phyloP scores from a whole-genome alignment of 1,140 invertebrate species.

The Aphaenogaster rudis region DNA sequence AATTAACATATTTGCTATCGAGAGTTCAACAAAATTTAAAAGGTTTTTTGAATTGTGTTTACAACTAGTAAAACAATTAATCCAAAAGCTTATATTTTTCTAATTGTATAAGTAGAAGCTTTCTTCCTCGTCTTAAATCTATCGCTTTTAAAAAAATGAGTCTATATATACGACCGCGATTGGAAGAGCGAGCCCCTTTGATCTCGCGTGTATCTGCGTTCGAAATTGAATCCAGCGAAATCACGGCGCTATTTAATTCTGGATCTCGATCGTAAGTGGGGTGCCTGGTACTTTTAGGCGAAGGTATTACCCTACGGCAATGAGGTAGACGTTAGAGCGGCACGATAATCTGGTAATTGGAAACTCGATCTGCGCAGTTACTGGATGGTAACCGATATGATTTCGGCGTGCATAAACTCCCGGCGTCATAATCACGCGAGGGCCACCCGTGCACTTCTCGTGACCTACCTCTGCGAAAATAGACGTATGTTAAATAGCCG shows the following conservation, averaged over 20 bases:
- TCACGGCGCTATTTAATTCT: constrained; percentile 15
- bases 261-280: not conserved
- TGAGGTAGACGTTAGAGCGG: not conserved
- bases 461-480: constrained; percentile 57
- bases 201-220: not conserved
- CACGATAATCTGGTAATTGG: constrained; percentile 29
- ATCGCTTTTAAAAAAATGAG: not conserved
- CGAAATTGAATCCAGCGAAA: not conserved
- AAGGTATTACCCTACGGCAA: constrained; percentile 5
- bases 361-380: constrained; percentile 53
- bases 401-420: constrained; percentile 39
- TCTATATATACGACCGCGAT: not conserved
- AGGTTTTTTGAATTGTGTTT: not conserved
- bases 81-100: not conserved
- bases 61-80: not conserved
- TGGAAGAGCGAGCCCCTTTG: not conserved
- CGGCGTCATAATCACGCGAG: constrained; percentile 41
- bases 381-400: constrained; percentile 51
- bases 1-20: not conserved
- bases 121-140: not conserved
- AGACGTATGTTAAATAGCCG: constrained; percentile 33
- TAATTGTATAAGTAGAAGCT: not conserved
- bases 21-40: not conserved
- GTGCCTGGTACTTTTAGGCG: not conserved
- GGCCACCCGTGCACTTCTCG: constrained; percentile 11